phyloP scores from a whole-genome alignment of 2,797 vertebrate genomes.

The Choloepus didactylus region DNA sequence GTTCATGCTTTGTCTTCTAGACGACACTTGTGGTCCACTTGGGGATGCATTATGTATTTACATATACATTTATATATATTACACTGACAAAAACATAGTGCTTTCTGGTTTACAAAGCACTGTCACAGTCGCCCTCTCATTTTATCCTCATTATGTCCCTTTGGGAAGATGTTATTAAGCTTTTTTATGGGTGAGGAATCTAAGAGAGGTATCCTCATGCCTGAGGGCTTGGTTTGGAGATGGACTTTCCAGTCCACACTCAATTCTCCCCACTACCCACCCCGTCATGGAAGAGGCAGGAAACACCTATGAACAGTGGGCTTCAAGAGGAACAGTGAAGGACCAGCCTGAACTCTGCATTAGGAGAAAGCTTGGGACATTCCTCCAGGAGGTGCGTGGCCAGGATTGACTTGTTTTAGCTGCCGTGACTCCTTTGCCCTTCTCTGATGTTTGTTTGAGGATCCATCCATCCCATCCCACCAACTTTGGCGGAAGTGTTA shows the following conservation, averaged over 20 bases:
- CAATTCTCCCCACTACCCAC: background rate
- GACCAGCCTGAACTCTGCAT: fast-evolving
- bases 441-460: background rate
- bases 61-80: background rate
- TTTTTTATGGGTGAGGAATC: background rate
- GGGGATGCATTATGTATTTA: background rate
- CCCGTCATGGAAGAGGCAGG: background rate
- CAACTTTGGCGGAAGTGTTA: fast-evolving
- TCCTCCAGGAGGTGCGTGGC: background rate
- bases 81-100: fast-evolving
- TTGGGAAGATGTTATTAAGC: background rate
- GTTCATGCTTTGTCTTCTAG: background rate
- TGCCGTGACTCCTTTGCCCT: background rate
- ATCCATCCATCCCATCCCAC: background rate
- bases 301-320: background rate
- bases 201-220: background rate
- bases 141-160: background rate
- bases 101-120: background rate
- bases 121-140: background rate
- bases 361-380: too few relatives aligned
- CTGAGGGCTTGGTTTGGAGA: background rate
- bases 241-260: too few relatives aligned
- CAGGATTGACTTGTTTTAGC: background rate
- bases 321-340: background rate
- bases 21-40: background rate